Base-by-base conservation (phyloP, 2,888 invertebrate genomes). In the Eupeodes luniger region DNA sequence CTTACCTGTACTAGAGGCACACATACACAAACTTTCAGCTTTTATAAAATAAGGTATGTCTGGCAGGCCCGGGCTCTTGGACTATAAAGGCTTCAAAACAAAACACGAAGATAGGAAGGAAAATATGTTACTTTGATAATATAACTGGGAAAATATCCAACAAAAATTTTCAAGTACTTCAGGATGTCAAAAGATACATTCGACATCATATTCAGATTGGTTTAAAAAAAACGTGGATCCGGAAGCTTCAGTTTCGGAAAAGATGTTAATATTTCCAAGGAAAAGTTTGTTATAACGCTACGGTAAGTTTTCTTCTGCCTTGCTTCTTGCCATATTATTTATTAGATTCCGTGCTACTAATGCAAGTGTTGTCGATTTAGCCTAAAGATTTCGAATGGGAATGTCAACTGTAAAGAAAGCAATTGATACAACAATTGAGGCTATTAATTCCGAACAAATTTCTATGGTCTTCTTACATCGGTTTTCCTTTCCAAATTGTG, bases 401-500 rank as follows among this genome's bases (percentile, higher is more conserved):
- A 9, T 36, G 1, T 61, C 36, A 36, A 61, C 61, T 14, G 7
- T 61, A 57, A 57, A 57, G 27, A 16, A 19, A 57, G 11, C 53
- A 19, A 2, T 19, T 19, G 19, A 19, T 2, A 19, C 19, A 27
- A 27, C 27, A 2, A 27, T 27, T 3, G 5, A 57, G 14, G 36
- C 36, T 61, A 7, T 36, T 14, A n/a, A n/a, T 14, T 61, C n/a
- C n/a, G 9, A 2, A 40, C 0, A 40, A 9, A 40, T 40, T 40
- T 40, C 40, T 40, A 40, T 40, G 40, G 40, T 4, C 36, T 62
- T 40, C 1, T 40, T 40, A 40, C 61, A 62, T n/a, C 40, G 67
- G 67, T 49, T 49, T n/a, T 67, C 19, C 19, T 19, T 49, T 67
- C 49, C 49, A 6, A 67, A 67, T 67, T 67, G 49, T 11, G 49